Evolutionary conservation across 2,888 invertebrate genomes (phyloP).

Genomic region (Pammene aurita): DNA sequence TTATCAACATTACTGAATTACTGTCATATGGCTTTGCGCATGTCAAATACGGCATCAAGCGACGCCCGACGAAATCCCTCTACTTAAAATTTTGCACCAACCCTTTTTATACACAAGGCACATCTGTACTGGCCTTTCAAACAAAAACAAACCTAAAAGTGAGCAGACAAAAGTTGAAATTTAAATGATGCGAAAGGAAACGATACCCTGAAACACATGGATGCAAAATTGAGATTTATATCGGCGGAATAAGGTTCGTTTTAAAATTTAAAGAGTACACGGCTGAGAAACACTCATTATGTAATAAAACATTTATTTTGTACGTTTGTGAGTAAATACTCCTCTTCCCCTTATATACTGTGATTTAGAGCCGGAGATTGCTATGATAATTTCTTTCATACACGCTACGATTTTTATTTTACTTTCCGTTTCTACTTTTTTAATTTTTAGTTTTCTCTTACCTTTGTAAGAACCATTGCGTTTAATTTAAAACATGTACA

Average conservation of each 20-base stretch:
- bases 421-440: conserved; percentile 57
- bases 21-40: conserved; percentile 11
- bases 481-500: conserved; percentile 50
- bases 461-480: conserved; percentile 51
- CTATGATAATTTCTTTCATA: conserved; percentile 82
- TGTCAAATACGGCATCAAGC: conserved; percentile 13
- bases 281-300: conserved; percentile 80
- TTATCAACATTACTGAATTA: not conserved
- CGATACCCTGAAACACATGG: conserved; percentile 45
- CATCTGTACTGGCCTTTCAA: conserved; percentile 56
- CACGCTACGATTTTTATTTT: conserved; percentile 68
- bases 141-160: conserved; percentile 53
- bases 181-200: conserved; percentile 46
- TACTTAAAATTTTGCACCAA: conserved; percentile 80
- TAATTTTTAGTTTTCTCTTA: conserved; percentile 49
- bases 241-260: conserved; percentile 48
- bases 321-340: conserved; percentile 81
- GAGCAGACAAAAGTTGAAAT: conserved; percentile 49
- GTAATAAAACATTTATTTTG: conserved; percentile 83
- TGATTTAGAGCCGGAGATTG: conserved; percentile 83
- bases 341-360: conserved; percentile 79
- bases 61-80: conserved; percentile 72
- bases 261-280: conserved; percentile 53
- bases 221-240: conserved; percentile 56
- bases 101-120: conserved; percentile 74